These are phyloP conservation scores for Galago senegalensis DNA, from an alignment of 2,797 vertebrate species.

Conservation along the genomic window DNA sequence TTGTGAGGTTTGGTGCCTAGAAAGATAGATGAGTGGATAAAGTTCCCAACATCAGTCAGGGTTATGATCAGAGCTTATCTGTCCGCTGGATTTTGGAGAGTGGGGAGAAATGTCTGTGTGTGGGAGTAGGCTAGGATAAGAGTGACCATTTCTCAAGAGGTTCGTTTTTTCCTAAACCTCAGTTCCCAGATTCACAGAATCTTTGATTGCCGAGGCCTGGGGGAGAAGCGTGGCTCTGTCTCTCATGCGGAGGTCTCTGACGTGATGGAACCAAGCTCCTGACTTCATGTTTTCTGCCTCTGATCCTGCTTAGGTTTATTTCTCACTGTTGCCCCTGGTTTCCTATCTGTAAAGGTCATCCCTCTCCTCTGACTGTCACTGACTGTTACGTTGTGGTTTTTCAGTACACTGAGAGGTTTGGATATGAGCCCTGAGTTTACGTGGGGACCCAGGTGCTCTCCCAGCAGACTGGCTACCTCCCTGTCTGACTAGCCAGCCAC, in stretches of 20 bases:
- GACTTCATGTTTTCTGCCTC: neutral
- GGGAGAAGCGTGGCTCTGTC: too few relatives aligned
- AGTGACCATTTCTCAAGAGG: slow-evolving; percentile 8
- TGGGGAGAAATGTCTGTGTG: neutral
- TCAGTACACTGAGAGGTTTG: neutral
- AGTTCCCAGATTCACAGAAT: neutral
- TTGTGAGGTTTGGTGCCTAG: slow-evolving; percentile 57
- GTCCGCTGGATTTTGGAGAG: slow-evolving; percentile 43
- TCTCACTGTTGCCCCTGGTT: neutral
- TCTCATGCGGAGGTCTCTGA: neutral
- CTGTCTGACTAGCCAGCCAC: neutral
- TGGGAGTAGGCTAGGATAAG: neutral
- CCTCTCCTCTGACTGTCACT: fast-evolving
- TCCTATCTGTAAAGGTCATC: neutral
- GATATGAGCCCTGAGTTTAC: neutral
- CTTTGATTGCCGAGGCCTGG: neutral
- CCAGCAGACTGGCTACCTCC: neutral
- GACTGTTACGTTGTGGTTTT: neutral
- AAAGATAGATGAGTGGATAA: slow-evolving; percentile 65
- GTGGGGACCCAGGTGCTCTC: fast-evolving
- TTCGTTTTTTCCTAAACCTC: neutral
- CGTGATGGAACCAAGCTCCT: neutral
- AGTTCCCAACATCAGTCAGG: slow-evolving; percentile 66
- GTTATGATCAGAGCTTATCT: slow-evolving; percentile 56
- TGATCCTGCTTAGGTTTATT: neutral